Evolutionary conservation across 2,797 vertebrate species (phyloP).

Genomic region (Xiphorhynchus erythropygius): DNA sequence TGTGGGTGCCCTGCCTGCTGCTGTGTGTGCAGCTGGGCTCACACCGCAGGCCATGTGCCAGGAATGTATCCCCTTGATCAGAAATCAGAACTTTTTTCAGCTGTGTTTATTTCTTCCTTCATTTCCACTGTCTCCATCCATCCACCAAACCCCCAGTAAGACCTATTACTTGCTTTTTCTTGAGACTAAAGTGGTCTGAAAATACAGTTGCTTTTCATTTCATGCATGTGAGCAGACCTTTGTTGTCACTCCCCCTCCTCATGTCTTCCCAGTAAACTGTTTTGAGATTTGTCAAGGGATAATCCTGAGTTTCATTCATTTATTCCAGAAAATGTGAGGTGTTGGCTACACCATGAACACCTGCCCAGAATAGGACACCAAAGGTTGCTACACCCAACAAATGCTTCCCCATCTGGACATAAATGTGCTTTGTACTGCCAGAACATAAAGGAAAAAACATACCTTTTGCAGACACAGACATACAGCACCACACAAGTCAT

Average conservation of each 20-base stretch:
- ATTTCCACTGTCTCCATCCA: background rate
- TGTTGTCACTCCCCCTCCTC: background rate
- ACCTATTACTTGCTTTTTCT: background rate
- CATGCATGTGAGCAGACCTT: background rate
- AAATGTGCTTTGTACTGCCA: background rate
- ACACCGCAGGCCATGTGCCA: background rate
- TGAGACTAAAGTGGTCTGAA: background rate
- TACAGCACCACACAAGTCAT: background rate
- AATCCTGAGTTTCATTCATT: background rate
- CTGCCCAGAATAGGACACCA: background rate
- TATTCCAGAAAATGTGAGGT: background rate
- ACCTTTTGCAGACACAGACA: background rate
- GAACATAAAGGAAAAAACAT: background rate
- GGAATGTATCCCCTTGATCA: slow-evolving; percentile 9
- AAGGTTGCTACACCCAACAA: background rate
- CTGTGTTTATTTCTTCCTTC: slow-evolving; percentile 8
- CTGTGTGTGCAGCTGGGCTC: slow-evolving; percentile 55
- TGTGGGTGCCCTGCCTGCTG: background rate
- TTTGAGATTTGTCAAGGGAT: background rate
- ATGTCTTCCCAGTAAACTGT: background rate
- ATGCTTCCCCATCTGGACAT: background rate
- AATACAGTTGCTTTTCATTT: background rate
- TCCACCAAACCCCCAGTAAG: background rate
- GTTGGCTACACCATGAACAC: background rate
- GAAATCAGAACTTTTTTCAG: slow-evolving; percentile 10